Evolutionary conservation across 2,113 vertebrate genomes (phyloP), one percentile per base, ranked within the genome.

Genomic region (Acrocephalus kingi): DNA sequence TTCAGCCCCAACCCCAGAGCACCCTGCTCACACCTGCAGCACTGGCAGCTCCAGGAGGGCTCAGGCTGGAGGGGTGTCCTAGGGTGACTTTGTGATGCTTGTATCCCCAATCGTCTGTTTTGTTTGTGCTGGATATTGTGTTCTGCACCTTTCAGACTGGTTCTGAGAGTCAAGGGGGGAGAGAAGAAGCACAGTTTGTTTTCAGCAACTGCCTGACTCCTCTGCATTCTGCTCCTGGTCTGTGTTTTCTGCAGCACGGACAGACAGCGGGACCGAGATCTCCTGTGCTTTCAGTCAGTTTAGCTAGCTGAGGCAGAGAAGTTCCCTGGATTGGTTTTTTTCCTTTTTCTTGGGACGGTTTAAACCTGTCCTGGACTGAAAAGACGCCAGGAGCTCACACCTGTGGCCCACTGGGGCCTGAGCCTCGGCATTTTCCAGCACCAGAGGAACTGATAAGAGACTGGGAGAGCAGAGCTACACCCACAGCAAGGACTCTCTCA

Each of bases 11-110:
- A 30, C 33, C 8, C n/a, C 75, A 49, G n/a, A 76, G 67, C 63
- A 33, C 24, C 4, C 6, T 0, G 1, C 37, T 68, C 56, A 24
- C 0, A 0, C 33, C 35, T 52, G 63, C 37, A 73, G 41, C 45
- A 6, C 24, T 31, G 31, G 33, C 9, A n/a, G 51, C 35, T 81
- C n/a, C 46, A 46, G 51, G 11, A 78, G 23, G 41, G 19, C 59
- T 86, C 39, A 39, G 55, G 43, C 46, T 73, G 37, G 35, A 85
- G 41, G 20, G 30, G 27, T 59, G 56, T 59, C 56, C 56, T 35
- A 14, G 56, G n/a, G 22, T 15, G 33, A 24, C 56, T 35, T 35
- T 23, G 4, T 23, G 33, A 58, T 23, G 56, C 14, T 58, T 35
- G 13, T 59, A 24, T 59, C 56, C n/a, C n/a, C 56, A 35, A 6